phyloP scores from a whole-genome alignment of 2,797 vertebrate genomes.

The Sebastes hopkinsi region DNA sequence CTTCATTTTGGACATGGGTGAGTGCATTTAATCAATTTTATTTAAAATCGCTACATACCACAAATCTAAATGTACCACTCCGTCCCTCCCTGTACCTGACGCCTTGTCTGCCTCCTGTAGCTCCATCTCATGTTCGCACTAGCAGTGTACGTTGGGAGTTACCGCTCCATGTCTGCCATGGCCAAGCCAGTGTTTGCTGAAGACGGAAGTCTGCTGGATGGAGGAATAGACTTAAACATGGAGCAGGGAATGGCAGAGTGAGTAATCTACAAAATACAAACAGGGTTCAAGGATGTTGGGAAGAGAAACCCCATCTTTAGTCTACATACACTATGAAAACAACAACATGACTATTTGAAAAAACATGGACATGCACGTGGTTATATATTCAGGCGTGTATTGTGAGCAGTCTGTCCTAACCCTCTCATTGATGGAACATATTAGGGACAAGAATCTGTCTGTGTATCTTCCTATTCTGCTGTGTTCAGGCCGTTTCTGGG shows the following conservation, averaged over 20 bases:
- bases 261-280: conserved; percentile 72
- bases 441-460: background rate
- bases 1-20: conserved; percentile 95
- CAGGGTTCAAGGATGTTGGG: background rate
- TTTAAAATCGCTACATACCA: background rate
- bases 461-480: background rate
- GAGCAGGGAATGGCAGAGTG: conserved; percentile 99
- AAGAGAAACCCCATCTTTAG: background rate
- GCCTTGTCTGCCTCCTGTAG: conserved; percentile 2
- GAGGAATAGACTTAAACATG: conserved; percentile 99
- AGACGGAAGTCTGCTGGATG: conserved; percentile 91
- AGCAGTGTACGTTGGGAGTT: conserved; percentile 72
- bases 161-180: conserved; percentile 94
- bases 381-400: background rate
- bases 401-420: background rate
- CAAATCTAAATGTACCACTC: background rate
- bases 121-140: conserved; percentile 80
- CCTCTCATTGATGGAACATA: background rate
- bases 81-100: background rate
- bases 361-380: background rate
- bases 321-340: background rate
- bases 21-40: conserved; percentile 54
- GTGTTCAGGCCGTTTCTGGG: background rate
- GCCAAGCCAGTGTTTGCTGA: conserved; percentile 91
- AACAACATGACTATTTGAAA: background rate